Percentiles rank a stretch among this genome's conserved stretches.
phyloP scores from a whole-genome alignment of 2,888 invertebrate genomes.

The Dicroscelio sp. region DNA sequence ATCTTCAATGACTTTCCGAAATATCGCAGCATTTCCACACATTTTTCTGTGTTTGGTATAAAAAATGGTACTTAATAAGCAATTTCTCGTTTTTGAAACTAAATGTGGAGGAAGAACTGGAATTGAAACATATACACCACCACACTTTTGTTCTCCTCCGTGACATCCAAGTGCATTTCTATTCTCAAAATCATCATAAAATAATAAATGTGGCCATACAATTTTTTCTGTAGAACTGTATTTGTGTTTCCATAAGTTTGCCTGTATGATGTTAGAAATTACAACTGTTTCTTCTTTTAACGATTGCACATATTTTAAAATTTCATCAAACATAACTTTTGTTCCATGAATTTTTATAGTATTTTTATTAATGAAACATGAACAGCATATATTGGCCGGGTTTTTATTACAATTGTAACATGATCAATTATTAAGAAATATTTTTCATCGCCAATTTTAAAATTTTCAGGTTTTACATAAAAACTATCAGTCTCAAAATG shows the following conservation, averaged over 20 bases:
- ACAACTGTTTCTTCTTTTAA: conserved; percentile 38
- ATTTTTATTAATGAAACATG: conserved; percentile 63
- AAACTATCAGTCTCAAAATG: conserved; percentile 23
- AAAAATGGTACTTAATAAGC: not conserved
- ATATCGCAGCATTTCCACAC: not conserved
- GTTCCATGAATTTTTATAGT: conserved; percentile 50
- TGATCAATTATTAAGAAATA: conserved; percentile 20
- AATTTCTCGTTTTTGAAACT: conserved; percentile 2
- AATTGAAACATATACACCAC: conserved; percentile 9
- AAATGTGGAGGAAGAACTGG: conserved; percentile 13
- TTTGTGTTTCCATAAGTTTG: conserved; percentile 49
- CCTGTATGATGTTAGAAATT: conserved; percentile 35
- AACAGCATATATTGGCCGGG: conserved; percentile 22
- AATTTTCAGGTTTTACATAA: conserved; percentile 38
- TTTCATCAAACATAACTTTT: conserved; percentile 50
- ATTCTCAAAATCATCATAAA: conserved; percentile 58
- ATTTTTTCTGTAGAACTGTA: conserved; percentile 20
- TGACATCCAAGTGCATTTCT: conserved; percentile 41
- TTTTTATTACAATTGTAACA: conserved; percentile 1
- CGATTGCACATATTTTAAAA: conserved; percentile 32
- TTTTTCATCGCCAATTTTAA: conserved; percentile 26
- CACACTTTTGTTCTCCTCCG: not conserved
- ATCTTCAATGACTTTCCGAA: conserved; percentile 58
- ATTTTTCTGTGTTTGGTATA: conserved; percentile 4
- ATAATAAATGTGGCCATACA: conserved; percentile 31